Conservation (phyloP, 2,797 vertebrate species). For the Gallirallus australis region DNA sequence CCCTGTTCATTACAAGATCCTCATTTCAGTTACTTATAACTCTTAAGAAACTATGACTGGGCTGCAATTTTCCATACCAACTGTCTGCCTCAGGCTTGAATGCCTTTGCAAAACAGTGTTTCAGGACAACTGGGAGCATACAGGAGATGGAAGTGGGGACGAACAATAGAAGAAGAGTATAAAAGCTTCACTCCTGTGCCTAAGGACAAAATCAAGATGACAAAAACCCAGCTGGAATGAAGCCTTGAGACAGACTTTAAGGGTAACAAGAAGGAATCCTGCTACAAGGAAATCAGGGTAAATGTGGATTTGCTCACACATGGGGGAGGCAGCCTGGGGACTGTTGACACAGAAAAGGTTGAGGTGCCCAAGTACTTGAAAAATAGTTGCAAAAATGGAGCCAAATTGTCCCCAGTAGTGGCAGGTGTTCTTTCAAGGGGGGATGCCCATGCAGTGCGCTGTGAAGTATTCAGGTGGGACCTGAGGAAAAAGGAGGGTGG, state of each 20-base stretch:
- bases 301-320: neutral
- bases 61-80: neutral
- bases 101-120: neutral
- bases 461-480: neutral
- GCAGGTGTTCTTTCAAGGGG: neutral
- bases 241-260: neutral
- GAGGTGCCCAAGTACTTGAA: neutral
- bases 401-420: neutral
- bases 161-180: neutral
- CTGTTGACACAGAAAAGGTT: neutral
- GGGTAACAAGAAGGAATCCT: neutral
- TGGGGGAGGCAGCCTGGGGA: neutral
- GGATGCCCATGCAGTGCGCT: neutral
- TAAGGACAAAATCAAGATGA: constrained; percentile 17
- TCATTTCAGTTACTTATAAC: neutral
- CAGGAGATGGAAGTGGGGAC: neutral
- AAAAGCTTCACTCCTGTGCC: neutral
- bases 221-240: neutral
- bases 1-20: neutral
- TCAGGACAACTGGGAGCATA: neutral
- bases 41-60: neutral
- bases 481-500: neutral
- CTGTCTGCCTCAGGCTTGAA: neutral
- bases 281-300: neutral
- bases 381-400: neutral